Evolutionary conservation across 2,797 vertebrate genomes (phyloP), one percentile per base, ranked within the genome.

Genomic region (Catharus ustulatus): DNA sequence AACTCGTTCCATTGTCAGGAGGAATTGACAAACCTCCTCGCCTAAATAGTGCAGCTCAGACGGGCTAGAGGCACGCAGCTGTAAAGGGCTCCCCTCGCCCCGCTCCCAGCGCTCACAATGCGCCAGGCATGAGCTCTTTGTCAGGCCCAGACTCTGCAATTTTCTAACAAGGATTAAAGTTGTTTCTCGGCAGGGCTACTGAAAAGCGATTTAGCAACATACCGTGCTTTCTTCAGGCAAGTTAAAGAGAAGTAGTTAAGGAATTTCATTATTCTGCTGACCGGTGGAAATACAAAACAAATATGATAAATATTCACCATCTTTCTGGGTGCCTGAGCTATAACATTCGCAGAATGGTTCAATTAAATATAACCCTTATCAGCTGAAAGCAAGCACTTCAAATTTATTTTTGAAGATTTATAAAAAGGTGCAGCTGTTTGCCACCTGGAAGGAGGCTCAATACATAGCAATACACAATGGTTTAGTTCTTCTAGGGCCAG

Each of bases 141-240:
- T 98, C 98, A 97, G 97, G 86, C 94, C 96, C 97, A 98, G 98
- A 98, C 98, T 98, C 97, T 89, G 97, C 98, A 98, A 98, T 98
- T 98, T 98, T 98, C 98, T 98, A 98, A 98, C 98, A 98, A 98
- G 98, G 98, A 98, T 98, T 98, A 98, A 98, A 98, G 98, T 98
- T 98, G 98, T 98, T 98, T 98, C 98, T 98, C 97, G 82, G 94
- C 96, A 96, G 97, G 96, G 97, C 97, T 57, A 45, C 94, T 98
- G 97, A 98, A 98, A 98, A 97, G 98, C 98, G 96, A 98, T 98
- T 98, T 98, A 98, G 98, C 98, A 98, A 98, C 98, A 98, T 94
- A 98, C 97, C 95, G 96, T 84, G 97, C 97, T 98, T 98, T 98
- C 98, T 98, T 98, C 97, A 87, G 97, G 97, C 97, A 97, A 98